Evolutionary conservation across 2,113 vertebrate species (phyloP).

Genomic region (Muntiacus muntjak): DNA sequence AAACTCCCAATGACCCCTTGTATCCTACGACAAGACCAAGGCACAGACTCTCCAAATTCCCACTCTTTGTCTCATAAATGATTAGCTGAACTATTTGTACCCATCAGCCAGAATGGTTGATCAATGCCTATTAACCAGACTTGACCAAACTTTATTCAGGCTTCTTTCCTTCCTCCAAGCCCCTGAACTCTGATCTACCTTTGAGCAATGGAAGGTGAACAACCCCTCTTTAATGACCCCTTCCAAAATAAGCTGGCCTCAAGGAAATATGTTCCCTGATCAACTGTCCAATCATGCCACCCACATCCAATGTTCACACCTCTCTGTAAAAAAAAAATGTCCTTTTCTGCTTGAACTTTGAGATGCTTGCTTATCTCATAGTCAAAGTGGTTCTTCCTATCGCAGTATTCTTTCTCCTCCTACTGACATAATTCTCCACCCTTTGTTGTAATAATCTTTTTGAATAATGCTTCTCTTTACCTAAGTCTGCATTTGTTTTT

Average conservation of each 20-base stretch:
- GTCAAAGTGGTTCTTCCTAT: background rate
- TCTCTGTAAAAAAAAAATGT: background rate
- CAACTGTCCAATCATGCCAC: background rate
- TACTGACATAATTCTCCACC: background rate
- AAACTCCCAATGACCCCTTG: background rate
- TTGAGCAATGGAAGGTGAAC: background rate
- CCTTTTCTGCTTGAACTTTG: background rate
- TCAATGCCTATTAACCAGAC: background rate
- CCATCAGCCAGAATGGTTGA: background rate
- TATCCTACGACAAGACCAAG: background rate
- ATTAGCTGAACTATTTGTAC: background rate
- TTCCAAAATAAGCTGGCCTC: background rate
- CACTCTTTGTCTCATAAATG: background rate
- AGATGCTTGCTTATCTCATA: background rate
- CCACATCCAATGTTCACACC: background rate
- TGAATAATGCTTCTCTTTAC: background rate
- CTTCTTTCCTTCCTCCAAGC: background rate
- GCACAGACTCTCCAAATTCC: background rate
- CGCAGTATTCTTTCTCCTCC: background rate
- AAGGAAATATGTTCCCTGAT: background rate
- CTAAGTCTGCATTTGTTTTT: background rate
- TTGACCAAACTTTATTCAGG: background rate
- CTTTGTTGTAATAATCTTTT: background rate
- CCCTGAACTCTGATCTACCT: background rate
- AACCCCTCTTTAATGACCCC: background rate